phyloP scores from a whole-genome alignment of 1,140 invertebrate species.

The Andrena cerasifolii region DNA sequence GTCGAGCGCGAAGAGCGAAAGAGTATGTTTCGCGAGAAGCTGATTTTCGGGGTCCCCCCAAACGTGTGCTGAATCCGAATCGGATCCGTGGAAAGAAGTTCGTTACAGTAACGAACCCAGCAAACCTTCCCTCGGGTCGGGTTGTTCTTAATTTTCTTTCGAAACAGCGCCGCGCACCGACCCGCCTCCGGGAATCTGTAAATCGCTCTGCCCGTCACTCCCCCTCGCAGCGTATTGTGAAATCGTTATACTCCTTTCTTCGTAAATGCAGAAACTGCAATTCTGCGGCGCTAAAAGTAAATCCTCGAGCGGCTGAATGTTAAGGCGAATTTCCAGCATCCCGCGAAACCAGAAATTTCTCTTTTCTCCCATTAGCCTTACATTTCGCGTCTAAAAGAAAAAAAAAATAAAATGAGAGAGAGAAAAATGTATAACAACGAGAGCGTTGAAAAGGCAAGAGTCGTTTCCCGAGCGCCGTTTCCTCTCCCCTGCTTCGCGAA shows the following conservation, averaged over 20 bases:
- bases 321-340: neutral
- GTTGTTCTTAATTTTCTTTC: slow-evolving; percentile 54
- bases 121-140: slow-evolving; percentile 49
- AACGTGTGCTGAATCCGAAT: slow-evolving; percentile 68
- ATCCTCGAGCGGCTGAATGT: neutral
- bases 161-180: neutral
- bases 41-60: slow-evolving; percentile 52
- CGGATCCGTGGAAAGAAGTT: slow-evolving; percentile 71
- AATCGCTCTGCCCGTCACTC: slow-evolving; percentile 10
- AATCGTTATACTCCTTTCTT: neutral
- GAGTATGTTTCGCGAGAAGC: slow-evolving; percentile 21
- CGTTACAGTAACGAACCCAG: slow-evolving; percentile 75
- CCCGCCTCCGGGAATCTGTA: slow-evolving; percentile 26
- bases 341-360: neutral
- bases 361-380: neutral
- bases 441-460: slow-evolving; percentile 13
- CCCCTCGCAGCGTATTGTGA: slow-evolving; percentile 12
- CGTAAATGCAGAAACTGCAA: neutral
- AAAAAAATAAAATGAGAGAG: slow-evolving; percentile 11
- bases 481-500: neutral
- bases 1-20: neutral
- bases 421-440: neutral
- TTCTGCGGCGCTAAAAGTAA: neutral
- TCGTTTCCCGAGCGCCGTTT: slow-evolving; percentile 9
- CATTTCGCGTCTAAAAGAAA: neutral